A percentile compares a stretch with the other conserved stretches of the same genome.
These are phyloP conservation scores for Chromobotia macracanthus DNA, from an alignment of 2,797 vertebrate species.

Conservation along the genomic window DNA sequence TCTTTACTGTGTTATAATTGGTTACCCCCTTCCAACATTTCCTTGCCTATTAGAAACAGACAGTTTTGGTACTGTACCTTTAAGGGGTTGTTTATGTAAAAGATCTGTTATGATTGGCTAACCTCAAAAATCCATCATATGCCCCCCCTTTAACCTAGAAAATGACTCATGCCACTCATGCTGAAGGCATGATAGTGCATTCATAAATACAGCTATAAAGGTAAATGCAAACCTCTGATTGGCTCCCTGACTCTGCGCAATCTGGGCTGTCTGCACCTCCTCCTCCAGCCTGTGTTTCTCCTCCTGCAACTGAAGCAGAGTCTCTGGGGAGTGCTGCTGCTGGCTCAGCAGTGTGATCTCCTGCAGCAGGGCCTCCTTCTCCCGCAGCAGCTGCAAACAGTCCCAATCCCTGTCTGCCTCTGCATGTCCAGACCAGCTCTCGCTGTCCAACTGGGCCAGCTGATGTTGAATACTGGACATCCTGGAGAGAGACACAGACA, in stretches of 20 bases:
- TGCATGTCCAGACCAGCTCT: conserved; percentile 93
- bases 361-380: conserved; percentile 97
- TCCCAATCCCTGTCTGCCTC: conserved; percentile 94
- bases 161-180: too few relatives aligned
- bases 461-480: conserved; percentile 94
- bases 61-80: too few relatives aligned
- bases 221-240: conserved; percentile 85
- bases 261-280: conserved; percentile 89
- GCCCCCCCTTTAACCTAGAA: too few relatives aligned
- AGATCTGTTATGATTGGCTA: too few relatives aligned
- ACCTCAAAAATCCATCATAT: too few relatives aligned
- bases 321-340: conserved; percentile 83
- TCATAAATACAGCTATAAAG: background rate
- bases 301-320: conserved; percentile 85
- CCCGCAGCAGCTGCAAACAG: conserved; percentile 93
- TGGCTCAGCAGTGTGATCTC: conserved; percentile 90
- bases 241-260: conserved; percentile 87
- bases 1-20: too few relatives aligned
- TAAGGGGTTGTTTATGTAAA: too few relatives aligned
- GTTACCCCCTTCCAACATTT: too few relatives aligned
- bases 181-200: background rate
- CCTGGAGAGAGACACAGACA: conserved; percentile 67
- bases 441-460: conserved; percentile 90
- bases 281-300: conserved; percentile 88
- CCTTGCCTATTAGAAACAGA: too few relatives aligned